These are phyloP conservation scores for Brenthis hecate DNA, from an alignment of 2,888 invertebrate genomes.

Conservation along the genomic window DNA sequence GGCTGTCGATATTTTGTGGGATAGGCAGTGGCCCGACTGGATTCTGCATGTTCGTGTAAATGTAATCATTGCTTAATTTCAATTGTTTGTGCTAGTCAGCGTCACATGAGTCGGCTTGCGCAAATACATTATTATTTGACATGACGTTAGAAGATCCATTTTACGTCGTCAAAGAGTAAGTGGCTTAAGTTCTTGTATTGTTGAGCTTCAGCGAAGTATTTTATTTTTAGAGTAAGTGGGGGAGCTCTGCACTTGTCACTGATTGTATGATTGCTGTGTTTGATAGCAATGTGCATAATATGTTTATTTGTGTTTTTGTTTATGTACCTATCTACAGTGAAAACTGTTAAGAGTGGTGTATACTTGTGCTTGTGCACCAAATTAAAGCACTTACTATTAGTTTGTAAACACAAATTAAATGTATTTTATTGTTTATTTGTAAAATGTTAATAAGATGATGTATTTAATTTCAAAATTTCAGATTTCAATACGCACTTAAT, in stretches of 20 bases:
- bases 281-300: conserved; percentile 3
- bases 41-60: conserved; percentile 49
- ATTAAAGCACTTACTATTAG: background rate
- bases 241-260: conserved; percentile 8
- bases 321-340: background rate
- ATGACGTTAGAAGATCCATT: conserved; percentile 99
- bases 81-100: conserved; percentile 41
- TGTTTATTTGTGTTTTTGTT: background rate
- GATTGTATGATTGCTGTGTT: conserved; percentile 21
- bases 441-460: background rate
- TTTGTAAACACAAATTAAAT: conserved; percentile 2
- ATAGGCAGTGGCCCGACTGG: conserved; percentile 56
- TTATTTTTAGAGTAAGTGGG: conserved; percentile 21
- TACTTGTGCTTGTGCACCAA: background rate
- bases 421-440: background rate
- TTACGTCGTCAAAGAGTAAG: conserved; percentile 99
- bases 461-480: too few relatives aligned
- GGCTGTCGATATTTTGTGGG: conserved; percentile 77
- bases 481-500: too few relatives aligned
- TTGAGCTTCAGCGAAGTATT: conserved; percentile 25
- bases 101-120: conserved; percentile 65
- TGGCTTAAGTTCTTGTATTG: conserved; percentile 48
- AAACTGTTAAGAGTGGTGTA: background rate
- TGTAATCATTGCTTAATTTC: conserved; percentile 43
- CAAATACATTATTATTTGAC: conserved; percentile 81